Base-by-base conservation (phyloP, 2,113 vertebrate genomes). In the Salvelinus sp. region DNA sequence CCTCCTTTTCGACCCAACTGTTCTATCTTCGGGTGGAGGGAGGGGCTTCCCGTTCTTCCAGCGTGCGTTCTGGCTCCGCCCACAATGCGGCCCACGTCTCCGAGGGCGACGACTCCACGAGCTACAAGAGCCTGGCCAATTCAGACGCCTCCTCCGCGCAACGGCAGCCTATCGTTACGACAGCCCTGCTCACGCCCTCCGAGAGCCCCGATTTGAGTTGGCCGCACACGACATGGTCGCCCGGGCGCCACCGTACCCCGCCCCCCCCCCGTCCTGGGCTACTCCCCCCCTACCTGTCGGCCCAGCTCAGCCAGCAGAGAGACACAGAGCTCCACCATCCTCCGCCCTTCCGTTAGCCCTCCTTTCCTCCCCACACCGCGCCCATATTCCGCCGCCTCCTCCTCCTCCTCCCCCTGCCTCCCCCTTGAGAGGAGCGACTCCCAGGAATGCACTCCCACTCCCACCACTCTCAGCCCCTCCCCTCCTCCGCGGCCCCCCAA, bases 141-240 rank as follows among this genome's bases (percentile, higher is more conserved):
- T 88, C 97, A 97, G 93, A 97, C 96, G 0, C 95, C 97, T 1
- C 90, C 88, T 0, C 78, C 85, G 0, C 96, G 94, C 71, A 97
- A 98, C 0, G 96, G 96, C 58, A 98, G 96, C 89, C 89, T 99
- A 70, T 99, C 97, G 0, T 99, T 99, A 98, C 0, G 97, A 98
- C 93, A 98, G 97, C 85, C 85, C 90, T 98, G 28, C 94, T 97
- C 82, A 98, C 97, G 0, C 97, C 97, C 14, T 98, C 97, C 0
- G 97, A 98, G 88, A 98, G 97, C 92, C 97, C 96, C 0, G 97
- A 97, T 97, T 97, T 0, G 96, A 98, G 92, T 97, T 96, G 0
- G 96, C 96, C 68, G 93, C 93, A 82, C 93, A 95, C 0, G 87
- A 91, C 57, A 64, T 80, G 38, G 38, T 79, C 88, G 18, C 74